phyloP scores from a whole-genome alignment of 2,797 vertebrate genomes.

The Myripristis jacobus region DNA sequence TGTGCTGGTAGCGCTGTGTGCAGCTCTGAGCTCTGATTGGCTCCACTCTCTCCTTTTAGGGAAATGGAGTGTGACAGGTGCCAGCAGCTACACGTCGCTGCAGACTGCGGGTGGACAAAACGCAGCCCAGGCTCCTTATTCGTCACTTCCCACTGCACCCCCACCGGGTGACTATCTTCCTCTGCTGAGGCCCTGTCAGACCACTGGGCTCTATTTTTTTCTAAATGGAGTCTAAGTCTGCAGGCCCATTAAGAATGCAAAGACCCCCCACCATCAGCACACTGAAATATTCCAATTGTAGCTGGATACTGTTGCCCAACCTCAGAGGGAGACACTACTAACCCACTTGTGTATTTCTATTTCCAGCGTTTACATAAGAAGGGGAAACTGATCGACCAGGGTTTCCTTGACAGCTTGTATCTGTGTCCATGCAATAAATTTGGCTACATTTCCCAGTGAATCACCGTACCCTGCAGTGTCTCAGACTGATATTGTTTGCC shows the following conservation, averaged over 20 bases:
- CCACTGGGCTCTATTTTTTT: slow-evolving; percentile 27
- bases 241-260: slow-evolving; percentile 68
- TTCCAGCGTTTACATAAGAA: slow-evolving; percentile 42
- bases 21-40: slow-evolving; percentile 79
- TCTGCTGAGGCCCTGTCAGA: slow-evolving; percentile 58
- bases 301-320: slow-evolving; percentile 44
- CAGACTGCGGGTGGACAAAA: slow-evolving; percentile 44
- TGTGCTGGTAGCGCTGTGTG: slow-evolving; percentile 50
- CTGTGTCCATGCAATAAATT: not conserved
- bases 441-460: not conserved
- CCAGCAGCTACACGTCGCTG: slow-evolving; percentile 57
- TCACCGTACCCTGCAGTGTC: not conserved
- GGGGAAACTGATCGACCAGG: slow-evolving; percentile 8
- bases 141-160: slow-evolving; percentile 59
- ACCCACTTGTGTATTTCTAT: slow-evolving; percentile 58
- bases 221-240: slow-evolving; percentile 23
- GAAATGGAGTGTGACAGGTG: slow-evolving; percentile 82
- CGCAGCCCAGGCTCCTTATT: slow-evolving; percentile 78
- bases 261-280: slow-evolving; percentile 53
- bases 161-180: slow-evolving; percentile 31
- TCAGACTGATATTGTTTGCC: not conserved
- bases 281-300: slow-evolving; percentile 70
- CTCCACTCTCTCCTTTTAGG: slow-evolving; percentile 86
- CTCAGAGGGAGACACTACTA: slow-evolving; percentile 39
- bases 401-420: not conserved